phyloP scores from a whole-genome alignment of 2,113 vertebrate species.

The Haplochromis vanheusdeni region DNA sequence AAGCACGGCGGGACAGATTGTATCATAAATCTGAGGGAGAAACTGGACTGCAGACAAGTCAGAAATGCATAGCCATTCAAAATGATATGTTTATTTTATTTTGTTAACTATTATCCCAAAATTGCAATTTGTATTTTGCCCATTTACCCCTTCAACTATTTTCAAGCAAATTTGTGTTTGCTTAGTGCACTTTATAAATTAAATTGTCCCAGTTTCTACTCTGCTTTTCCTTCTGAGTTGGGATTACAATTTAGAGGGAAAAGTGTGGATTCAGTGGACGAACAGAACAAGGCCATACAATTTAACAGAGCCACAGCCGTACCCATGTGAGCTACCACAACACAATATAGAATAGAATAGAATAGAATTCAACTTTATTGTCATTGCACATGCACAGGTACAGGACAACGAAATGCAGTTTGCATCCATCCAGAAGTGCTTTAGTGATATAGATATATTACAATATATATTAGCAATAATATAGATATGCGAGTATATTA shows the following conservation, averaged over 20 bases:
- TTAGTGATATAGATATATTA: no score
- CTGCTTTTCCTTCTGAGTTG: not conserved
- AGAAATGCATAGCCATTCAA: not conserved
- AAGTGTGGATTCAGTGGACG: not conserved
- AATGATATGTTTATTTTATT: not conserved
- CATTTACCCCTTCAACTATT: not conserved
- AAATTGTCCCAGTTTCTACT: not conserved
- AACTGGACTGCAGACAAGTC: not conserved
- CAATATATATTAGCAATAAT: no score
- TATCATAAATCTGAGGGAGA: not conserved
- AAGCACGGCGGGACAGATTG: not conserved
- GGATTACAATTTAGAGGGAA: not conserved
- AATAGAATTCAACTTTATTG: no score
- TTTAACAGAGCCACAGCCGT: not conserved
- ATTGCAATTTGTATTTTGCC: not conserved
- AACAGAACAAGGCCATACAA: not conserved
- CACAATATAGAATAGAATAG: no score
- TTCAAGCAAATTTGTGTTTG: not conserved
- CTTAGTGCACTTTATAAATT: not conserved
- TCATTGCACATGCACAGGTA: no score
- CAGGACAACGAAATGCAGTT: no score
- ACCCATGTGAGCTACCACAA: not conserved
- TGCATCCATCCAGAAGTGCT: no score
- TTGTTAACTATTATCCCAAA: not conserved
- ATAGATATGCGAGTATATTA: no score